A percentile compares a stretch with the other conserved stretches of the same genome.
These are phyloP conservation scores for Diadegma fenestrale DNA, from an alignment of 2,888 invertebrate species.

Conservation along the genomic window DNA sequence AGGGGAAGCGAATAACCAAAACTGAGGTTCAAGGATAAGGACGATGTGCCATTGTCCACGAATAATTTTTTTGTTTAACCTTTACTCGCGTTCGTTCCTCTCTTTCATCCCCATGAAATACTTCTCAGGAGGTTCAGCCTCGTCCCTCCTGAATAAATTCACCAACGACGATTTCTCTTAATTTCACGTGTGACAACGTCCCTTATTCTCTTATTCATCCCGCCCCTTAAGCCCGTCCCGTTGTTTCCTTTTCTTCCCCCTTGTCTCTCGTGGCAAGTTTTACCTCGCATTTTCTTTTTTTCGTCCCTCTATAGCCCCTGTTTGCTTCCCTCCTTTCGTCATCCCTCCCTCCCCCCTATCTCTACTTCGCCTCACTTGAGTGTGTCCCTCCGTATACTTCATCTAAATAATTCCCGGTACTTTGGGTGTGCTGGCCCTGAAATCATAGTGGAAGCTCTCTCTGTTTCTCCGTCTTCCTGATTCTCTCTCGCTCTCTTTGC, in stretches of 20 bases:
- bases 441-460: conserved; percentile 50
- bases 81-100: conserved; percentile 8
- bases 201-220: conserved; percentile 33
- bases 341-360: neutral
- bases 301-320: conserved; percentile 8
- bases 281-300: conserved; percentile 4
- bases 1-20: neutral
- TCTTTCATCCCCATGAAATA: conserved; percentile 27
- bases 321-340: neutral
- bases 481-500: neutral
- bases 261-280: conserved; percentile 52
- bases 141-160: conserved; percentile 58
- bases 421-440: conserved; percentile 49
- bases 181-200: conserved; percentile 58
- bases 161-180: conserved; percentile 60
- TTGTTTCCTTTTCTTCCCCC: conserved; percentile 19
- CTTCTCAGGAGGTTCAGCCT: conserved; percentile 31
- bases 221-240: conserved; percentile 17
- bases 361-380: conserved; percentile 22
- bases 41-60: conserved; percentile 44
- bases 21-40: neutral
- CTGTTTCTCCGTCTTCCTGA: neutral
- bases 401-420: conserved; percentile 62
- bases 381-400: conserved; percentile 45
- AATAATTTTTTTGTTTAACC: conserved; percentile 27